A percentile compares a stretch with the other conserved stretches of the same genome.
These are phyloP conservation scores for Raphicerus campestris DNA, from an alignment of 2,113 vertebrate genomes.

Conservation along the genomic window DNA sequence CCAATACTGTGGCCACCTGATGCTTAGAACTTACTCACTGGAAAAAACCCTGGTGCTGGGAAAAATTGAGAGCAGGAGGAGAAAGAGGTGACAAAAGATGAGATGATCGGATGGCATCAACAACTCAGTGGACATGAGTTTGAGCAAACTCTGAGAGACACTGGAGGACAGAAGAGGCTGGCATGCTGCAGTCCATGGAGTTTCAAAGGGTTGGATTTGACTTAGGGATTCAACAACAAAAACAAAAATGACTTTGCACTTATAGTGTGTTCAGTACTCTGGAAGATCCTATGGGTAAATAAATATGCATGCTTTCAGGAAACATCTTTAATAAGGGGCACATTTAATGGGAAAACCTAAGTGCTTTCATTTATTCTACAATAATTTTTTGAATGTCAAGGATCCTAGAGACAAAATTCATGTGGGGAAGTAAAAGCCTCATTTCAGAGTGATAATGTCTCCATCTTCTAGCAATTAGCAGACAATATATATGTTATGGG, in stretches of 20 bases:
- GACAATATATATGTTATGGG: rapidly evolving
- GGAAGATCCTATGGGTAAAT: neutral
- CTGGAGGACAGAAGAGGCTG: neutral
- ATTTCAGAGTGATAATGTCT: neutral
- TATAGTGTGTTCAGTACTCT: neutral
- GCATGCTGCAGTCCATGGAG: neutral
- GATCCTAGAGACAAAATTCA: neutral
- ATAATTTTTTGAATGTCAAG: neutral
- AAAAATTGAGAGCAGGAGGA: neutral
- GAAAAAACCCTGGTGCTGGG: neutral
- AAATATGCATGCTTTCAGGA: neutral
- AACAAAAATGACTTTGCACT: neutral
- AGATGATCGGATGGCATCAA: neutral
- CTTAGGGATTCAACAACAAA: neutral
- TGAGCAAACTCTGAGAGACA: neutral
- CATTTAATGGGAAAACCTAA: neutral
- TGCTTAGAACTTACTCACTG: neutral
- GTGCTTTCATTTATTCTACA: neutral
- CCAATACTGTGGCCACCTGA: neutral
- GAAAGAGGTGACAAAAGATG: neutral
- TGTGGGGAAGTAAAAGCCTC: neutral
- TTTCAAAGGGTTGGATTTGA: neutral
- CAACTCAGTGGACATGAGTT: neutral
- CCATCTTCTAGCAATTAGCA: neutral
- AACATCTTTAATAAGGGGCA: neutral